These are phyloP conservation scores for Listronotus bonariensis DNA, from an alignment of 1,140 invertebrate genomes.

Conservation along the genomic window DNA sequence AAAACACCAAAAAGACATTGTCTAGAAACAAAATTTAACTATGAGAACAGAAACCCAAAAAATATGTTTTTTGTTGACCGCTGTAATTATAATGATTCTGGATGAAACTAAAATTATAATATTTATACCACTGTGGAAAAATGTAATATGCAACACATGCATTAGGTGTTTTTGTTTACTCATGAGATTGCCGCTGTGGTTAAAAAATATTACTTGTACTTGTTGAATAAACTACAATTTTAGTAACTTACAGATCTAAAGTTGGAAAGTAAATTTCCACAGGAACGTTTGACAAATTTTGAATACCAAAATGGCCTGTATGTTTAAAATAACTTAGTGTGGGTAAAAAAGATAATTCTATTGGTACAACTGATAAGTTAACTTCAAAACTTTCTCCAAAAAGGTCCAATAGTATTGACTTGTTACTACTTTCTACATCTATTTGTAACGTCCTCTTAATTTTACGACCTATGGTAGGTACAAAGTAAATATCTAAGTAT, in stretches of 20 bases:
- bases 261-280: conserved; percentile 58
- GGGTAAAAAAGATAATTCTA: conserved; percentile 50
- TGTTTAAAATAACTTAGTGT: conserved; percentile 50
- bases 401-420: conserved; percentile 45
- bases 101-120: too few species aligned
- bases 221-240: too few species aligned
- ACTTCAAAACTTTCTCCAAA: conserved; percentile 52
- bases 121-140: too few species aligned
- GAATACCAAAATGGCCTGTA: conserved; percentile 50
- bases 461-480: conserved; percentile 39
- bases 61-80: too few species aligned
- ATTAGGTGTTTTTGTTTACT: too few species aligned
- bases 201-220: too few species aligned
- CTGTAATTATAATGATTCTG: too few species aligned
- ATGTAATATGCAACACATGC: too few species aligned
- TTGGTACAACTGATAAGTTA: conserved; percentile 50
- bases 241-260: conserved; percentile 54
- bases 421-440: conserved; percentile 45
- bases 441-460: conserved; percentile 49
- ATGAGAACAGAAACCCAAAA: too few species aligned
- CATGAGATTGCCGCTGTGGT: too few species aligned
- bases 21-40: too few species aligned
- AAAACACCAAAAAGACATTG: too few species aligned
- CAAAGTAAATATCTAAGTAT: conserved; percentile 44
- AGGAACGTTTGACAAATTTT: conserved; percentile 53